phyloP scores from a whole-genome alignment of 2,797 vertebrate genomes.

The Schizothorax lantsangensis region DNA sequence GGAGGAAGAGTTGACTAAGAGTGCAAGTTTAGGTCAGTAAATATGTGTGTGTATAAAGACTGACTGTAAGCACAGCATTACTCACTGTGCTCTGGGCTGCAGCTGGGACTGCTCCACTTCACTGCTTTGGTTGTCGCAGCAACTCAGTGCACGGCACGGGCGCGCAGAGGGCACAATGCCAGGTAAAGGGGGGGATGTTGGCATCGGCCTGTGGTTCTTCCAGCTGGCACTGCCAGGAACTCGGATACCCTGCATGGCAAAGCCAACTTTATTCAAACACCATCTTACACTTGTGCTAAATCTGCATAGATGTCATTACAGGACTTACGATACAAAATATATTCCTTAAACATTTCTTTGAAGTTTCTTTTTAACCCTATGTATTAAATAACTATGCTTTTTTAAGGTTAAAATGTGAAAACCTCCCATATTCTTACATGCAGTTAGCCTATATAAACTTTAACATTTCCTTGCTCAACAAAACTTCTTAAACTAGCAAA shows the following conservation, averaged over 20 bases:
- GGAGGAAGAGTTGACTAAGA: slow-evolving; percentile 1
- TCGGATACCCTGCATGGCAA: slow-evolving; percentile 18
- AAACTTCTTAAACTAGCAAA: neutral
- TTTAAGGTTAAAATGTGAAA: neutral
- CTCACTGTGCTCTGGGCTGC: slow-evolving; percentile 51
- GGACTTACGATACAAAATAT: neutral
- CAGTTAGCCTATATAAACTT: neutral
- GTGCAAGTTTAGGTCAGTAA: slow-evolving; percentile 39
- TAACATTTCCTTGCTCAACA: neutral
- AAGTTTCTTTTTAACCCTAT: neutral
- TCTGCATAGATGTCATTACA: neutral
- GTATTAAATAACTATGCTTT: neutral
- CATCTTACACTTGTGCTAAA: slow-evolving; percentile 30
- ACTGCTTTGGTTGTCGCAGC: slow-evolving; percentile 46
- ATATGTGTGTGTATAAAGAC: slow-evolving; percentile 37
- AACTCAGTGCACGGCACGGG: slow-evolving; percentile 51
- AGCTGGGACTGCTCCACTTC: slow-evolving; percentile 47
- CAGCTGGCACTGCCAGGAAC: slow-evolving; percentile 37
- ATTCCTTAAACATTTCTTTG: neutral
- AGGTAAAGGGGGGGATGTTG: slow-evolving; percentile 46
- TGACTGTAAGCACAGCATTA: slow-evolving; percentile 47
- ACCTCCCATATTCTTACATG: neutral
- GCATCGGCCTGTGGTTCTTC: slow-evolving; percentile 38
- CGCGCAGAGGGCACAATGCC: slow-evolving; percentile 48
- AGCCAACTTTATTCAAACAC: slow-evolving; percentile 43